phyloP scores from a whole-genome alignment of 2,113 vertebrate genomes.

The Chloropsis cyanopogon region DNA sequence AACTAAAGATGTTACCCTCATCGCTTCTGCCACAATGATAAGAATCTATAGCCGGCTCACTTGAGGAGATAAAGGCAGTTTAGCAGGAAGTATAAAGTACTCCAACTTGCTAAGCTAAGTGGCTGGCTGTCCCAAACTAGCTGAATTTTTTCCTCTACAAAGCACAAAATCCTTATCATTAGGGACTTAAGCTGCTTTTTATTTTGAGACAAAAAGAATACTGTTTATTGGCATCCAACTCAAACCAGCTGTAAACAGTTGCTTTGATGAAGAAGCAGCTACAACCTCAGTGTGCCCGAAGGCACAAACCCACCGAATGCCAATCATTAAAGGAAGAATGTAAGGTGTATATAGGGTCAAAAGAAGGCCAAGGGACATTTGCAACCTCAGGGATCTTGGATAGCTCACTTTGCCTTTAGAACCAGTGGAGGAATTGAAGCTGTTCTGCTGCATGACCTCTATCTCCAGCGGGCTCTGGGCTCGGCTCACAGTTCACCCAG shows the following conservation, averaged over 20 bases:
- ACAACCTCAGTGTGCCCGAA: conserved; percentile 68
- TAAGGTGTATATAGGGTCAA: conserved; percentile 75
- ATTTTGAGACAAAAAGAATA: conserved; percentile 84
- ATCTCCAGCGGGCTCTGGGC: neutral
- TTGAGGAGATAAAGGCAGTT: conserved; percentile 74
- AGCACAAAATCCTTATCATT: conserved; percentile 85
- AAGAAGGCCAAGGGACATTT: conserved; percentile 59
- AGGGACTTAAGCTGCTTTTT: conserved; percentile 82
- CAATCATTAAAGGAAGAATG: conserved; percentile 86
- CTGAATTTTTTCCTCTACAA: conserved; percentile 72
- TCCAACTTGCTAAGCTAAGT: conserved; percentile 67
- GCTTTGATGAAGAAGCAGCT: conserved; percentile 86
- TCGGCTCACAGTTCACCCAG: neutral
- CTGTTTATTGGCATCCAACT: conserved; percentile 79
- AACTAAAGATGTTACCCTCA: conserved; percentile 81
- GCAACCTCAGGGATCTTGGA: conserved; percentile 56
- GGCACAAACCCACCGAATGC: conserved; percentile 72
- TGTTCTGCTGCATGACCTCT: conserved; percentile 36
- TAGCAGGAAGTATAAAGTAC: conserved; percentile 42
- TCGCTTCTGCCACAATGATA: conserved; percentile 77
- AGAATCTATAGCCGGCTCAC: conserved; percentile 72
- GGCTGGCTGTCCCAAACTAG: conserved; percentile 71
- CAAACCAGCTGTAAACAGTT: conserved; percentile 93
- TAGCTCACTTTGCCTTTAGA: conserved; percentile 15
- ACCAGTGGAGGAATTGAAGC: conserved; percentile 22